A percentile compares a stretch with the other conserved stretches of the same genome.
phyloP scores from a whole-genome alignment of 2,113 vertebrate species.

The Raja brachyura region DNA sequence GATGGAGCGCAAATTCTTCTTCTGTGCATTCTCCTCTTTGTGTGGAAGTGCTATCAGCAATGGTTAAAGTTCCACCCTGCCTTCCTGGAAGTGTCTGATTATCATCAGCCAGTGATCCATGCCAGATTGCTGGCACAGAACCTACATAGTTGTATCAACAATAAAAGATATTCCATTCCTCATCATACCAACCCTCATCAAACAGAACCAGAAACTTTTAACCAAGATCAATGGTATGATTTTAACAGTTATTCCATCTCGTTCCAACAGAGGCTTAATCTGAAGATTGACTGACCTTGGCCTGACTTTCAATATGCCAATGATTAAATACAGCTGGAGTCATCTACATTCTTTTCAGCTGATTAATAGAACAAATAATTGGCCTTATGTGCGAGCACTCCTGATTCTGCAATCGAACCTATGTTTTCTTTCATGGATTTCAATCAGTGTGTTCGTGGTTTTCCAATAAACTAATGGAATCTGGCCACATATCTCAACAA shows the following conservation, averaged over 20 bases:
- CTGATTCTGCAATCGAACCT: constrained; percentile 24
- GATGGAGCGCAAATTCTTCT: not conserved
- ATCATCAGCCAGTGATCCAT: not conserved
- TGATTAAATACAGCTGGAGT: constrained; percentile 30
- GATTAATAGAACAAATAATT: constrained; percentile 39
- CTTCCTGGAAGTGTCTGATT: not conserved
- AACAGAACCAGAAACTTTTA: not conserved
- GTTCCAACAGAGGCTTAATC: constrained; percentile 23
- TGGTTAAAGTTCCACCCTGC: too few relatives aligned
- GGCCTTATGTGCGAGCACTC: constrained; percentile 8
- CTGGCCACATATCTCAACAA: constrained; percentile 7
- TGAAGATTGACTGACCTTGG: constrained; percentile 33
- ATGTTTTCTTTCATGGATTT: constrained; percentile 16
- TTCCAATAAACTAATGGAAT: constrained; percentile 4
- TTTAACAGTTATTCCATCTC: constrained; percentile 10
- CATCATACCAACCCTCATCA: not conserved
- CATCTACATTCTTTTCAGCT: constrained; percentile 27
- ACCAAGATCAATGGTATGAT: constrained; percentile 19
- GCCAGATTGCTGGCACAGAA: not conserved
- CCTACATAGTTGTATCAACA: not conserved
- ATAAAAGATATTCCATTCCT: constrained; percentile 18
- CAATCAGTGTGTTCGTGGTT: not conserved
- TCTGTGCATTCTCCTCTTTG: too few relatives aligned
- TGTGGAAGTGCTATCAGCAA: too few relatives aligned
- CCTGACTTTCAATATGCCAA: constrained; percentile 28